Base-by-base conservation (phyloP, 2,888 invertebrate species). In the Eupeodes luniger region DNA sequence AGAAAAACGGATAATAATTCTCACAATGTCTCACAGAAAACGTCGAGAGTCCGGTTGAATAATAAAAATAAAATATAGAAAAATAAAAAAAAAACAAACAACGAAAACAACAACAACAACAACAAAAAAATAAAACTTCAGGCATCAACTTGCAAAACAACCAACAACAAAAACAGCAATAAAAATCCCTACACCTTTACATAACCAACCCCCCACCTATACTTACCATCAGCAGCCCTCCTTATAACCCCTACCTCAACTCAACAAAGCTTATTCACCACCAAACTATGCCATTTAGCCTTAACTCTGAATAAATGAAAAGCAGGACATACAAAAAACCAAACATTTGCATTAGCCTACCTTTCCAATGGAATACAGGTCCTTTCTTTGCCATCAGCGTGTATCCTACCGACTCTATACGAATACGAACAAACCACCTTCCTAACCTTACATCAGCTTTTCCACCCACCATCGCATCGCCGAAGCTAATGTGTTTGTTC, bases 321-420 rank as follows among this genome's bases (percentile, higher is more conserved):
- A 69, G 40, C 16, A 70, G 55, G 19, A 40, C 59, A 51, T 70
- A 55, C 70, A 53, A 27, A 47, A 59, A 75, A 74, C 61, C 44
- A 62, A 80, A 64, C 70, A 72, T 85, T 85, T 85, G 85, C 85
- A 85, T 85, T 80, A 81, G 72, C 76, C 66, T 81, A 85, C 85
- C 81, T 85, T 81, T 81, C 77, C 77, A 36, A 76, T 62, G 6
- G 59, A 59, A 11, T 11, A 53, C 55, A 40, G 27, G 19, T 40
- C 62, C 27, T 72, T 66, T 49, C 59, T 19, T 34, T 27, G 27
- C 27, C 27, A 27, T 27, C 9, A 34, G 55, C 12, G 14, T 59
- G 7, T 36, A 69, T 62, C 40, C 40, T 62, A 62, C 61, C 6
- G 5, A 40, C 40, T 40, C 40, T 9, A 57, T 5, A 34, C 5